These are phyloP conservation scores for Lysiphlebus fabarum DNA, from an alignment of 1,140 invertebrate species.

Conservation along the genomic window DNA sequence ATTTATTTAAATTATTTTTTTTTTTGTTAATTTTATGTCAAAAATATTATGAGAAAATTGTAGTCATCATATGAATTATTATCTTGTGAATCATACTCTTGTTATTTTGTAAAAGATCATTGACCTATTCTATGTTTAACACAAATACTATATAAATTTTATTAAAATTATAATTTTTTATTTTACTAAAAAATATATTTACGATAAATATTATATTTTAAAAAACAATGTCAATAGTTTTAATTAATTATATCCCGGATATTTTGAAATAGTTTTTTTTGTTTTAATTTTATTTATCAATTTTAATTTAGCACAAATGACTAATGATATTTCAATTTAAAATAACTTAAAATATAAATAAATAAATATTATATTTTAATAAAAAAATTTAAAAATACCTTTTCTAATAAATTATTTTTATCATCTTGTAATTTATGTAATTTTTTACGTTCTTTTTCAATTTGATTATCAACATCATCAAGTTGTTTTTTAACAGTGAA, in stretches of 20 bases:
- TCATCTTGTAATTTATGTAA: conserved; percentile 48
- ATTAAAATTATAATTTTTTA: too few species aligned
- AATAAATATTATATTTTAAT: conserved; percentile 8
- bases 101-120: conserved; percentile 30
- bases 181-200: too few species aligned
- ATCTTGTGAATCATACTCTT: conserved; percentile 34
- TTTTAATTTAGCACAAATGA: not conserved
- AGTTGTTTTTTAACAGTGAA: conserved; percentile 37
- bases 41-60: conserved; percentile 38
- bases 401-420: conserved; percentile 48
- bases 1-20: conserved; percentile 8
- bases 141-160: too few species aligned
- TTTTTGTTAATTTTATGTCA: too few species aligned
- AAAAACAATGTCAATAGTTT: not conserved
- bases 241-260: not conserved
- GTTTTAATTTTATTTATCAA: not conserved
- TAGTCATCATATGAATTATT: conserved; percentile 37
- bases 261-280: too few species aligned
- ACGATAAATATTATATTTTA: too few species aligned
- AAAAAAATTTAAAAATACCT: conserved; percentile 34
- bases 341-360: not conserved
- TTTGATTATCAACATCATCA: conserved; percentile 39
- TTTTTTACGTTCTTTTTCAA: conserved; percentile 46
- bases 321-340: not conserved
- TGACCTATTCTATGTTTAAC: conserved; percentile 25